Evolutionary conservation across 2,797 vertebrate species (phyloP).

Genomic region (Ctenopoma kingsleyae): DNA sequence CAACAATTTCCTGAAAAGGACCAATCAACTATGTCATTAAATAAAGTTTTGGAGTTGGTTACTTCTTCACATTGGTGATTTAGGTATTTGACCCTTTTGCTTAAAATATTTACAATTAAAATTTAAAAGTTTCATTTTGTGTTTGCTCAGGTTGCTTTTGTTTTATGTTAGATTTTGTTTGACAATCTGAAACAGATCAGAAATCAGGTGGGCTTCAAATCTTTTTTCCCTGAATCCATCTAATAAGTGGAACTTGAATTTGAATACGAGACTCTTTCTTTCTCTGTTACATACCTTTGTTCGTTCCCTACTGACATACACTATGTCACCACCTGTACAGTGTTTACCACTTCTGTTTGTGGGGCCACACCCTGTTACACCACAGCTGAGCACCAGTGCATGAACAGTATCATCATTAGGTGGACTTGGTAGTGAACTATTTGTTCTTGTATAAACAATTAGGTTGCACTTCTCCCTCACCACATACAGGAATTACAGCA

Average conservation of each 20-base stretch:
- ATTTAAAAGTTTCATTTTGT: too few species aligned
- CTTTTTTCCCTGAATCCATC: not conserved
- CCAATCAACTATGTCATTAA: too few species aligned
- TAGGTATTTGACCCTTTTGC: too few species aligned
- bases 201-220: too few species aligned
- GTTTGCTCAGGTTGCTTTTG: too few species aligned
- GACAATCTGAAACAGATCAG: too few species aligned
- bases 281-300: conserved; percentile 2
- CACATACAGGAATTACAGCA: conserved; percentile 14
- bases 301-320: conserved; percentile 36
- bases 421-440: conserved; percentile 27
- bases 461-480: conserved; percentile 14
- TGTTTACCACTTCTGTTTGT: conserved; percentile 21
- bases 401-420: conserved; percentile 12
- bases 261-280: conserved; percentile 8
- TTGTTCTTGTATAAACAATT: conserved; percentile 64
- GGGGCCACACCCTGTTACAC: conserved; percentile 69
- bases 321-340: conserved; percentile 42
- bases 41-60: too few species aligned
- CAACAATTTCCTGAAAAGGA: too few species aligned
- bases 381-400: conserved; percentile 51
- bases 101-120: too few species aligned
- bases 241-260: conserved; percentile 6
- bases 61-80: too few species aligned
- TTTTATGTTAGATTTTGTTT: too few species aligned